These are phyloP conservation scores for Cheilinus undulatus DNA, from an alignment of 2,113 vertebrate species.

Conservation along the genomic window DNA sequence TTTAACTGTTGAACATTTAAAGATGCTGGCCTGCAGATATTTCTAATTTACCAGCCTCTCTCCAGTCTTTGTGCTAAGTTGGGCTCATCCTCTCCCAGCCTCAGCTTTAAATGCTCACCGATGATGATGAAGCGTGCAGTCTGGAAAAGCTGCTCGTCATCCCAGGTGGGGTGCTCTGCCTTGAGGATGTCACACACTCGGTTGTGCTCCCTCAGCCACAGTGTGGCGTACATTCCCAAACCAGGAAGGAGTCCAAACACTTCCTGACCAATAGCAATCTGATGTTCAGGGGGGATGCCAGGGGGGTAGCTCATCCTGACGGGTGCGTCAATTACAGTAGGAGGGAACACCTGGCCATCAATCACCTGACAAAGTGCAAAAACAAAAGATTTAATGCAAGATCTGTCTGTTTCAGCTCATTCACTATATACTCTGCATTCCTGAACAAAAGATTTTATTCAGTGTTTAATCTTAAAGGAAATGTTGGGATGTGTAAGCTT, in stretches of 20 bases:
- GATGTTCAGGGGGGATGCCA: slow-evolving; percentile 62
- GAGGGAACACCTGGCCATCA: slow-evolving; percentile 91
- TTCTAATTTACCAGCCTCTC: not conserved
- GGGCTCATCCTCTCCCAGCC: not conserved
- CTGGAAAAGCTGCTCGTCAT: slow-evolving; percentile 96
- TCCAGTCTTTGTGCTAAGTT: not conserved
- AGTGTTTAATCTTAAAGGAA: too few relatives aligned
- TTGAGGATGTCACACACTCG: slow-evolving; percentile 93
- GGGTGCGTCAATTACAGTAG: slow-evolving; percentile 79
- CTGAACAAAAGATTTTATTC: too few relatives aligned
- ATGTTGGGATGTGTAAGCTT: too few relatives aligned
- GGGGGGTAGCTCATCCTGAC: slow-evolving; percentile 91
- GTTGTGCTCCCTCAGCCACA: slow-evolving; percentile 98
- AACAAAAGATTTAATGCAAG: not conserved
- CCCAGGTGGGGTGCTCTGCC: slow-evolving; percentile 91
- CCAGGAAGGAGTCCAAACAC: slow-evolving; percentile 94
- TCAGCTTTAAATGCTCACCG: slow-evolving; percentile 80
- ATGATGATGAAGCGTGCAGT: slow-evolving; percentile 94
- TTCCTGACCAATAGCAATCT: slow-evolving; percentile 93
- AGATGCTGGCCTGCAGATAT: not conserved
- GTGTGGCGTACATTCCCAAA: slow-evolving; percentile 88
- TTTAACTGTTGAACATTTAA: not conserved
- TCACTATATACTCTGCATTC: not conserved
- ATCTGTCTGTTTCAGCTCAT: too few relatives aligned
- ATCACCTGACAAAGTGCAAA: slow-evolving; percentile 82